Conservation (phyloP, 2,888 invertebrate genomes). For the Epinotia nisella region DNA sequence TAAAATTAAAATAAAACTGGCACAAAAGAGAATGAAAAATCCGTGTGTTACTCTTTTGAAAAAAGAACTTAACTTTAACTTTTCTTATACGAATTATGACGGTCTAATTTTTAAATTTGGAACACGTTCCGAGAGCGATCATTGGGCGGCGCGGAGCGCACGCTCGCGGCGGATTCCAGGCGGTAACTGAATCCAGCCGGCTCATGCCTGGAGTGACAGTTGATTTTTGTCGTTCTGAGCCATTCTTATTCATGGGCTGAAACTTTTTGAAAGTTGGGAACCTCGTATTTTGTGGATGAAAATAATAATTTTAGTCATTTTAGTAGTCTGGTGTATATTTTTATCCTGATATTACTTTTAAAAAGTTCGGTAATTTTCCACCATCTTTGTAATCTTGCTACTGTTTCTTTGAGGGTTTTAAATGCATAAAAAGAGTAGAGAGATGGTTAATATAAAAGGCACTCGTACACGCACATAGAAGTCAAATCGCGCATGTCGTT, state of each 20-base stretch:
- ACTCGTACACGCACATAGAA: too few species aligned
- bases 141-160: slow-evolving; percentile 12
- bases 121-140: slow-evolving; percentile 10
- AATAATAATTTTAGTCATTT: not conserved
- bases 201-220: slow-evolving; percentile 11
- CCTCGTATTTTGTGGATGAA: not conserved
- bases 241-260: slow-evolving; percentile 1
- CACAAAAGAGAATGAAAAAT: not conserved
- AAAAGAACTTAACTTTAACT: not conserved
- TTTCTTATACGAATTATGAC: slow-evolving; percentile 2
- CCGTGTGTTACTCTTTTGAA: not conserved
- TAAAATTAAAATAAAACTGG: not conserved
- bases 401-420: too few species aligned
- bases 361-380: too few species aligned
- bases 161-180: slow-evolving; percentile 31
- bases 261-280: not conserved
- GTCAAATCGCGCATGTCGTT: too few species aligned
- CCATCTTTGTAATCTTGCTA: too few species aligned
- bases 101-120: slow-evolving; percentile 10
- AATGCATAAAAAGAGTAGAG: too few species aligned
- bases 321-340: not conserved
- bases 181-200: slow-evolving; percentile 27
- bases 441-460: too few species aligned
- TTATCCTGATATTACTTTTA: not conserved
- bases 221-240: slow-evolving; percentile 10